Evolutionary conservation across 2,113 vertebrate species (phyloP), one percentile per base, ranked within the genome.

Genomic region (Psilopogon haemacephalus): DNA sequence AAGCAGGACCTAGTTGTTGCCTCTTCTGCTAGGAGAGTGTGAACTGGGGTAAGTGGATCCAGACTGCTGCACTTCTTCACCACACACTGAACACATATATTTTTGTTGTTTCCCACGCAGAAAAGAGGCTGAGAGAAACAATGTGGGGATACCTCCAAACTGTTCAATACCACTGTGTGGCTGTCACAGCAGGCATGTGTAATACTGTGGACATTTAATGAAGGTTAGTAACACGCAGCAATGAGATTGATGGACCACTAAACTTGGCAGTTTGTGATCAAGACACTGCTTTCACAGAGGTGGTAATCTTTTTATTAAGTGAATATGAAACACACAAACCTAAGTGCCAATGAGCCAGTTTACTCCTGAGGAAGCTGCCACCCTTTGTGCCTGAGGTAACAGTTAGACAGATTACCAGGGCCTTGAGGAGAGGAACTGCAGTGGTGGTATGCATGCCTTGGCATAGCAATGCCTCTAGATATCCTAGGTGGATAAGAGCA

Each of bases 21-120:
- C 13, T 55, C 4, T 28, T 68, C 32, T 64, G 15, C 27, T 55
- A 37, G 28, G 20, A 44, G 67, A 9, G 3, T 28, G 15, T 56
- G 42, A 63, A 58, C 4, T 56, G 15, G 12, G 12, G 2, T 33
- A 65, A 58, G 35, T 65, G 38, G 17, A 33, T 67, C 32, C 58
- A 60, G 35, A 35, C 28, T 62, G 42, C 32, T 67, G 17, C 24
- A 65, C 11, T 5, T 37, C 38, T 74, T 70, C 58, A 42, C 28
- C 11, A 44, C 58, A 65, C 63, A 35, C 28, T n/a, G 3, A 74
- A 9, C 0, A 0, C 18, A 16, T 4, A 14, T 5, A 19, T 26
- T 67, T 75, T 79, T 35, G 17, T 44, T 75, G 13, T 13, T 87
- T 60, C 32, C 28, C n/a, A 6, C 2, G 26, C 16, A 50, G 68